Evolutionary conservation across 2,888 invertebrate genomes (phyloP).

Genomic region (Cerceris rybyensis): DNA sequence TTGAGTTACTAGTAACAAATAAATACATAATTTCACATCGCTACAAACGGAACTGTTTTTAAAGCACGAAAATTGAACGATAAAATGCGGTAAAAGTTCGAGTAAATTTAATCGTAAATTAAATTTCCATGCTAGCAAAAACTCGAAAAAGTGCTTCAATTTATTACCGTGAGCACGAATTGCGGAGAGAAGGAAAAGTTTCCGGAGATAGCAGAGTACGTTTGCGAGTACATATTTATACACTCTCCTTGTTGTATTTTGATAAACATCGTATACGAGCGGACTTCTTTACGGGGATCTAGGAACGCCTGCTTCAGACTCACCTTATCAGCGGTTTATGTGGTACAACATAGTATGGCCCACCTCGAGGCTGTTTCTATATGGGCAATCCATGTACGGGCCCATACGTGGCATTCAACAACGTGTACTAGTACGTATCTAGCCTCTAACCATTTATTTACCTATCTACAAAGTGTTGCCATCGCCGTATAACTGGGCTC

Average conservation of each 20-base stretch:
- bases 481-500: constrained; percentile 14
- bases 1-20: background rate
- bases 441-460: constrained; percentile 44
- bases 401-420: constrained; percentile 27
- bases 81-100: background rate
- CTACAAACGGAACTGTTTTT: background rate
- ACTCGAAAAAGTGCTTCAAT: background rate
- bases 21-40: background rate
- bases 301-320: constrained; percentile 46
- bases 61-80: background rate
- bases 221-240: constrained; percentile 19
- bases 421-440: constrained; percentile 29
- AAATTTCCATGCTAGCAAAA: too few species aligned
- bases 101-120: background rate
- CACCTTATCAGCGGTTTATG: constrained; percentile 70
- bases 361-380: constrained; percentile 50
- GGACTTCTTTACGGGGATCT: constrained; percentile 39
- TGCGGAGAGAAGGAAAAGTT: constrained; percentile 3
- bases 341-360: constrained; percentile 42
- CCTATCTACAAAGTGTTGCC: constrained; percentile 32
- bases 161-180: constrained; percentile 13
- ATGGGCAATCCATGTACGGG: constrained; percentile 36
- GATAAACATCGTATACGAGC: constrained; percentile 25
- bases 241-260: constrained; percentile 28
- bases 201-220: constrained; percentile 8